A percentile compares a stretch with the other conserved stretches of the same genome.
Evolutionary conservation across 2,888 invertebrate genomes (phyloP).

Genomic region (Spilarctia lutea): DNA sequence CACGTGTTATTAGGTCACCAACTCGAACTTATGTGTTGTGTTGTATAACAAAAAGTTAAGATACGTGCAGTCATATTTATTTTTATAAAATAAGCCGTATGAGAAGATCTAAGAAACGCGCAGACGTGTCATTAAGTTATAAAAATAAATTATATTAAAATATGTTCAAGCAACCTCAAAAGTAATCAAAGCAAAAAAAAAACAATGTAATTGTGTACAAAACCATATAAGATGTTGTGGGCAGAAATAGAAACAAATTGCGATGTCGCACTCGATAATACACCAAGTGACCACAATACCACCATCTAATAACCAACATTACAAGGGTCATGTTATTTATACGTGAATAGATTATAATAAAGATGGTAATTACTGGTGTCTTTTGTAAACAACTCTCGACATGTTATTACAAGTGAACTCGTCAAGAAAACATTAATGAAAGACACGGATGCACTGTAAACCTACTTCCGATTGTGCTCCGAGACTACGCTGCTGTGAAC

Average conservation of each 20-base stretch:
- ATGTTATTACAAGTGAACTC: conserved; percentile 1
- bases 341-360: conserved; percentile 29
- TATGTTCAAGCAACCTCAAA: conserved; percentile 52
- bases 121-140: conserved; percentile 65
- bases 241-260: conserved; percentile 77
- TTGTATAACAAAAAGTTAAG: background rate
- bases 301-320: conserved; percentile 45
- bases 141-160: conserved; percentile 64
- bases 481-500: conserved; percentile 70
- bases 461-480: conserved; percentile 76
- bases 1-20: conserved; percentile 6
- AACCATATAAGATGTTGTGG: conserved; percentile 70
- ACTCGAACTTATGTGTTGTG: background rate
- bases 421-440: conserved; percentile 52
- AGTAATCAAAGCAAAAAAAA: conserved; percentile 66
- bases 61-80: background rate
- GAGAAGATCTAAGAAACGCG: conserved; percentile 26
- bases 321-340: conserved; percentile 34
- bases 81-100: background rate
- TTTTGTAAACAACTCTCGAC: background rate
- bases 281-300: conserved; percentile 64
- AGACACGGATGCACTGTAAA: conserved; percentile 77
- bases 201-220: conserved; percentile 71
- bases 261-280: conserved; percentile 74
- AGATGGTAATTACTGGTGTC: conserved; percentile 13